A percentile compares a stretch with the other conserved stretches of the same genome.
phyloP scores from a whole-genome alignment of 2,797 vertebrate species.

The Esox masquinongy region DNA sequence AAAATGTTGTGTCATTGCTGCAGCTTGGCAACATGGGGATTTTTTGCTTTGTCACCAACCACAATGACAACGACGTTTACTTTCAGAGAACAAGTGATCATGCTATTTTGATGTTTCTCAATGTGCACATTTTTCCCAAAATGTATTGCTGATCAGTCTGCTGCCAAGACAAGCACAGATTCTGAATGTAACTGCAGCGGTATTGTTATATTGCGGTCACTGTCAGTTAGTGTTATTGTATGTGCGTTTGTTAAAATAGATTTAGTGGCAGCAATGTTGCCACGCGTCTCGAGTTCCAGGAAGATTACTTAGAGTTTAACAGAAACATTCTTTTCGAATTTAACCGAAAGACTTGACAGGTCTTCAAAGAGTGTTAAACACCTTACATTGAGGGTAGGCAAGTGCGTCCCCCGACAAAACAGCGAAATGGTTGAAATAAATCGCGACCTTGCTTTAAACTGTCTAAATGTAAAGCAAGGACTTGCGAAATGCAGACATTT shows the following conservation, averaged over 20 bases:
- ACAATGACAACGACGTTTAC: neutral
- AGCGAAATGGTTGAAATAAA: neutral
- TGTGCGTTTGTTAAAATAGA: neutral
- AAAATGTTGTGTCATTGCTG: neutral
- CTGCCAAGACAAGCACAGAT: neutral
- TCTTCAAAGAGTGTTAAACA: neutral
- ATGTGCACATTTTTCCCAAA: neutral
- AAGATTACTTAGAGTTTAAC: neutral
- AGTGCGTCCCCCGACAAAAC: neutral
- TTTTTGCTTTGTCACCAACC: neutral
- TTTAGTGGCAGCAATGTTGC: neutral
- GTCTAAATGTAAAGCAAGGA: neutral
- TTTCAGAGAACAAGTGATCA: neutral
- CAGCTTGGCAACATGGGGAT: neutral
- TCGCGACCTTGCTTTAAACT: neutral
- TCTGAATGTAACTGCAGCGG: neutral
- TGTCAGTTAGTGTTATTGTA: neutral
- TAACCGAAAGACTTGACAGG: neutral
- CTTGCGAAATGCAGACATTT: slow-evolving; percentile 12
- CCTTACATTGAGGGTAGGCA: neutral
- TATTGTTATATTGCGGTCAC: neutral
- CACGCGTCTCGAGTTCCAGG: neutral
- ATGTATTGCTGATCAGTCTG: neutral
- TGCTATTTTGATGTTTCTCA: neutral
- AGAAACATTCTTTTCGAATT: neutral